Base-by-base conservation (phyloP, 2,888 invertebrate genomes). In the Hipparchia semele region DNA sequence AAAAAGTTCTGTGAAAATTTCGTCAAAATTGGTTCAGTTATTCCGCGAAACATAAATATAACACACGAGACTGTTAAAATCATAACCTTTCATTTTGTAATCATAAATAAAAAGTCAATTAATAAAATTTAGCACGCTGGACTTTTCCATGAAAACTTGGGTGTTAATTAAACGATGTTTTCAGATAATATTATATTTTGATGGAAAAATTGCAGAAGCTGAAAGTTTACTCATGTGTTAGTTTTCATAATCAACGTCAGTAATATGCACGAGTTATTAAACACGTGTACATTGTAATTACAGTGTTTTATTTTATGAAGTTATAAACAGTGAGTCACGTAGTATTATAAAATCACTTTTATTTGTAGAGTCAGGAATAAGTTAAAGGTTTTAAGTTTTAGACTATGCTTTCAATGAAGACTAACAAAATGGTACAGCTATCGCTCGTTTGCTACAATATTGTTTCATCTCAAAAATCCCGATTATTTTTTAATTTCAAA, bases 131-230 rank as follows among this genome's bases (percentile, higher is more conserved):
- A 45, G 2, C 0, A 8, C 45, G 9, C 33, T 12, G 39, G 60
- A 60, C 10, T 33, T 23, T 59, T 39, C 59, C 7, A 10, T 61
- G 39, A 39, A 5, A 39, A 39, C 39, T 39, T 5, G 45, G 60
- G 12, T 45, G 60, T 0, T 61, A 61, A 61, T 23, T 58, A 61
- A 60, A 60, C 45, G 39, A 39, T 61, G 39, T n/a, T 61, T 45
- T 45, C 49, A 23, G 49, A 49, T 45, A 10, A 39, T 45, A 39
- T 39, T 10, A 61, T 49, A 46, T 61, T 61, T 10, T n/a, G 45
- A 58, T 23, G 64, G 64, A 70, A 70, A 70, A 70, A 39, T 33
- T 64, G 49, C 56, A 49, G 49, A 58, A 58, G 23, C 12, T 54
- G 9, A 33, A 64, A 46, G 46, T 0, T 70, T 58, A 58, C 33